A percentile compares a stretch with the other conserved stretches of the same genome.
Conservation (phyloP, 2,113 vertebrate species). For the Pao palembangensis region DNA sequence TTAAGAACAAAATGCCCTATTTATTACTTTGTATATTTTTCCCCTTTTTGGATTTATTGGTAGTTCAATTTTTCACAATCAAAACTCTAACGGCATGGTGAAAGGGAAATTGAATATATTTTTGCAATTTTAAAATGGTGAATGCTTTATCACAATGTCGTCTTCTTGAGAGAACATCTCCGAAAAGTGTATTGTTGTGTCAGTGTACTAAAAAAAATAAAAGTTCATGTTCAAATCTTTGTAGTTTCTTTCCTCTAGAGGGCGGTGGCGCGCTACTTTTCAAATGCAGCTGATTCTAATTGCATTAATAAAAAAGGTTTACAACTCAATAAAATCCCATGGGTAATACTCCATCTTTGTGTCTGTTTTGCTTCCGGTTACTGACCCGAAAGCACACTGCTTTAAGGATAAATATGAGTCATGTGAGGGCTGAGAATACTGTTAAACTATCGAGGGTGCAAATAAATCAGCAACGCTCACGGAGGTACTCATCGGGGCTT, state of each 20-base stretch:
- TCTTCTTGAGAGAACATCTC: conserved; percentile 53
- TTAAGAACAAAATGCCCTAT: conserved; percentile 51
- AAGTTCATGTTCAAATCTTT: conserved; percentile 21
- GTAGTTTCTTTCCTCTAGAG: background rate
- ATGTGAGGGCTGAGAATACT: too few relatives aligned
- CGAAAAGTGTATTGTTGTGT: conserved; percentile 52
- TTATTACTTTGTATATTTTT: conserved; percentile 51
- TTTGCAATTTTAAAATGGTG: conserved; percentile 56
- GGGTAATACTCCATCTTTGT: too few relatives aligned
- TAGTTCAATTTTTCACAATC: conserved; percentile 37
- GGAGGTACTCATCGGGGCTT: too few relatives aligned
- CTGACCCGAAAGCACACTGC: too few relatives aligned
- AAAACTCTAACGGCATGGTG: conserved; percentile 41
- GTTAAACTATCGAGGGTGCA: too few relatives aligned
- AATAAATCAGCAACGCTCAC: too few relatives aligned
- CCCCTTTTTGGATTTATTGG: conserved; percentile 35
- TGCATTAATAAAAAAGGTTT: too few relatives aligned
- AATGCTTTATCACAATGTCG: conserved; percentile 39
- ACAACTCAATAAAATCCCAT: too few relatives aligned
- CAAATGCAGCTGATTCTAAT: background rate
- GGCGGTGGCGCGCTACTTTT: conserved; percentile 19
- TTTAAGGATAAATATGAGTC: too few relatives aligned
- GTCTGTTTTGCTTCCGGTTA: too few relatives aligned
- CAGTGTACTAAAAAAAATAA: conserved; percentile 51
- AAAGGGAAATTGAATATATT: conserved; percentile 66